Conservation (phyloP, 2,113 vertebrate genomes). For the Microcebus murinus region DNA sequence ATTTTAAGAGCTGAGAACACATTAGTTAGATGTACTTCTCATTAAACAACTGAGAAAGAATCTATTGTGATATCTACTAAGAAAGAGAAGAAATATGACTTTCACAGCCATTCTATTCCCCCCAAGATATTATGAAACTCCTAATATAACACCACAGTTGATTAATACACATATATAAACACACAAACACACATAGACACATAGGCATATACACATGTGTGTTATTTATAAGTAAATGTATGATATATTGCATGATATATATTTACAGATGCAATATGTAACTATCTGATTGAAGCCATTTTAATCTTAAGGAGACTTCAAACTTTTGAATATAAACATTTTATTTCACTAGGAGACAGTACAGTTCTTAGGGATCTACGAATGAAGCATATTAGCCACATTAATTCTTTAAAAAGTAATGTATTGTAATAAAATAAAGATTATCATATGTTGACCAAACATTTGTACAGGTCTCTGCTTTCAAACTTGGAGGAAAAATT, state of each 20-base stretch:
- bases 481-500: not conserved
- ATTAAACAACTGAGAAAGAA: not conserved
- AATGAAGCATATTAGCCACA: not conserved
- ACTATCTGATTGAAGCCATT: not conserved
- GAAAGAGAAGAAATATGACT: not conserved
- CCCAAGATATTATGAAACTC: not conserved
- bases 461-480: not conserved
- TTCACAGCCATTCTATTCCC: not conserved
- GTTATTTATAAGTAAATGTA: not conserved
- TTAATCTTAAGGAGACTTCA: not conserved
- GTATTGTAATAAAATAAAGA: not conserved
- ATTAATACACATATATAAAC: not conserved
- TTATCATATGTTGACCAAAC: not conserved
- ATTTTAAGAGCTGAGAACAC: not conserved
- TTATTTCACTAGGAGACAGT: not conserved
- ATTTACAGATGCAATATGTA: not conserved
- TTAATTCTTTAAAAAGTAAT: not conserved
- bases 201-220: accelerated
- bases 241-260: not conserved
- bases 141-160: not conserved
- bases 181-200: not conserved
- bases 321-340: not conserved
- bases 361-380: not conserved
- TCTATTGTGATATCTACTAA: not conserved
- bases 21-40: not conserved